A percentile compares a stretch with the other conserved stretches of the same genome.
Conservation (phyloP, 2,113 vertebrate species). For the Peromyscus californicus region DNA sequence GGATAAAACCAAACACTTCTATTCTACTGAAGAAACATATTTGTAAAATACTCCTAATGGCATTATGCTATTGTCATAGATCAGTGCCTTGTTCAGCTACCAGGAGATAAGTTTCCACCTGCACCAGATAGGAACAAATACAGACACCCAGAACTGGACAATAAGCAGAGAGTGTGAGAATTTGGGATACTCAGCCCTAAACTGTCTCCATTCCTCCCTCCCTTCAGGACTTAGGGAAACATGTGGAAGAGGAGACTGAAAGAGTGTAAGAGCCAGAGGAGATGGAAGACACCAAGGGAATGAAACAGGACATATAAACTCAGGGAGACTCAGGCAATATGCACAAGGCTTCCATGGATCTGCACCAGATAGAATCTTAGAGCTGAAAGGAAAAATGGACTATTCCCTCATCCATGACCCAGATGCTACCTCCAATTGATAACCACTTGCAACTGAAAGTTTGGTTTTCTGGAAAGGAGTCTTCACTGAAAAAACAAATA, state of each 20-base stretch:
- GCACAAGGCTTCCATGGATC: neutral
- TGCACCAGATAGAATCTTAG: neutral
- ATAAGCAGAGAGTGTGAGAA: no score
- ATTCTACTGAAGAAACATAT: neutral
- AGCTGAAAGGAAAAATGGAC: neutral
- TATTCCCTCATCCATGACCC: neutral
- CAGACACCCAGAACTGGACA: neutral
- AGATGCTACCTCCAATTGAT: neutral
- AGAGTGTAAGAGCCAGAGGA: neutral
- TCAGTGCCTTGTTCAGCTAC: neutral
- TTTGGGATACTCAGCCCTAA: neutral
- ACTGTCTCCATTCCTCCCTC: no score
- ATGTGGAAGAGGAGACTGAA: neutral
- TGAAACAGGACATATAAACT: no score
- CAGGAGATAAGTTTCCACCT: neutral
- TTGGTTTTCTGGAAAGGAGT: neutral
- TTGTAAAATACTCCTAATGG: neutral
- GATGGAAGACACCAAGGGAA: neutral
- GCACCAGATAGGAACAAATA: neutral
- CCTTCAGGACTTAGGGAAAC: neutral
- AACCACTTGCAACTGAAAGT: neutral
- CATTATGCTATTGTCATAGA: neutral
- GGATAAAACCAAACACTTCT: neutral
- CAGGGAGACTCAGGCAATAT: neutral
- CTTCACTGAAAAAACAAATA: neutral